Conservation (phyloP, 2,888 invertebrate species). For the Altica lythri region DNA sequence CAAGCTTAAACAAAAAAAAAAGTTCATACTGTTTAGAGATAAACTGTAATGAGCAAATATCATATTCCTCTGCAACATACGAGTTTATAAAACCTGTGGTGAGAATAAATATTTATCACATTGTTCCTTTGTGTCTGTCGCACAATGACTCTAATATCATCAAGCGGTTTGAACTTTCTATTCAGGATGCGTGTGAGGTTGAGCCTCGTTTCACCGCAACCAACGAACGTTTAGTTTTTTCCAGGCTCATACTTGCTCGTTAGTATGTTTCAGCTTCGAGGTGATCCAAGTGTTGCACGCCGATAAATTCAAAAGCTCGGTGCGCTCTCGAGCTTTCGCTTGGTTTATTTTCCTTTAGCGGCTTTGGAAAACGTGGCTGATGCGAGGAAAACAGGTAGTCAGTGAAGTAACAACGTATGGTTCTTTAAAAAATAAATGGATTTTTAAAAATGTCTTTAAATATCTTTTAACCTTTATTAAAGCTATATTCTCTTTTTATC, state of each 20-base stretch:
- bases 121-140: constrained; percentile 15
- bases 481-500: too few relatives aligned
- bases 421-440: too few relatives aligned
- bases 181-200: constrained; percentile 28
- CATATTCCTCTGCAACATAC: too few relatives aligned
- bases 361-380: constrained; percentile 6
- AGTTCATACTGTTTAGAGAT: too few relatives aligned
- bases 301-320: constrained; percentile 8
- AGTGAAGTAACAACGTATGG: too few relatives aligned
- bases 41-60: too few relatives aligned
- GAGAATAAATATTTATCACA: too few relatives aligned
- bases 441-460: too few relatives aligned
- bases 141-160: constrained; percentile 16
- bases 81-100: too few relatives aligned
- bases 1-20: too few relatives aligned
- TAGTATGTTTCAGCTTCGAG: constrained; percentile 11
- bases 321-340: constrained; percentile 9
- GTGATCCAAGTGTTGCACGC: constrained; percentile 10
- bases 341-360: constrained; percentile 6
- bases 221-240: constrained; percentile 27
- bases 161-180: constrained; percentile 23
- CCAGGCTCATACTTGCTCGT: constrained; percentile 6
- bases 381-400: background rate
- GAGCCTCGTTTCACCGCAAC: constrained; percentile 27
- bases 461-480: too few relatives aligned